phyloP scores from a whole-genome alignment of 2,888 invertebrate genomes.

The Saturnia pavonia region DNA sequence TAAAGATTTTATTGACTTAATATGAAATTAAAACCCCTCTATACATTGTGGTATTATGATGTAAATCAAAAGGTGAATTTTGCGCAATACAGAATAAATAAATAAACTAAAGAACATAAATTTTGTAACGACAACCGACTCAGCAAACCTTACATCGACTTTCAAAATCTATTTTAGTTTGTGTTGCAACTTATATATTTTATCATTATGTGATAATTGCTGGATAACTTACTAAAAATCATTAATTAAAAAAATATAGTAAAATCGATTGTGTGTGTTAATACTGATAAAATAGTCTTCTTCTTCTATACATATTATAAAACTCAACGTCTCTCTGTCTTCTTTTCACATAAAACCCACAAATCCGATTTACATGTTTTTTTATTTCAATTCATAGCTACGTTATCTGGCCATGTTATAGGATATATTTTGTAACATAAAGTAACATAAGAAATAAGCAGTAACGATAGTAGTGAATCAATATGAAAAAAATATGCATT shows the following conservation, averaged over 20 bases:
- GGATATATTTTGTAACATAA: no score
- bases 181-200: conserved; percentile 22
- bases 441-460: no score
- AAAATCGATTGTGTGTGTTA: neutral
- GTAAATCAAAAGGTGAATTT: conserved; percentile 31
- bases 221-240: neutral
- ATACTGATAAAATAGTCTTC: neutral
- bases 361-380: no score
- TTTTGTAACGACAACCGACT: conserved; percentile 40
- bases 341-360: no score
- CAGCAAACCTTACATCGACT: conserved; percentile 34
- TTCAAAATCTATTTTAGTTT: conserved; percentile 35
- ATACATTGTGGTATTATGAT: conserved; percentile 31
- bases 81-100: conserved; percentile 39
- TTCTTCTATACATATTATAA: no score
- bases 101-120: conserved; percentile 32
- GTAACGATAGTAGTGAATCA: no score
- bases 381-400: no score
- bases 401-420: no score
- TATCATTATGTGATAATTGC: conserved; percentile 15
- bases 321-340: no score
- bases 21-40: conserved; percentile 32
- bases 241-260: no score
- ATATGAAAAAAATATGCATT: no score
- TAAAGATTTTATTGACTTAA: conserved; percentile 18